phyloP scores from a whole-genome alignment of 2,888 invertebrate genomes.

The Osedax frankpressi region DNA sequence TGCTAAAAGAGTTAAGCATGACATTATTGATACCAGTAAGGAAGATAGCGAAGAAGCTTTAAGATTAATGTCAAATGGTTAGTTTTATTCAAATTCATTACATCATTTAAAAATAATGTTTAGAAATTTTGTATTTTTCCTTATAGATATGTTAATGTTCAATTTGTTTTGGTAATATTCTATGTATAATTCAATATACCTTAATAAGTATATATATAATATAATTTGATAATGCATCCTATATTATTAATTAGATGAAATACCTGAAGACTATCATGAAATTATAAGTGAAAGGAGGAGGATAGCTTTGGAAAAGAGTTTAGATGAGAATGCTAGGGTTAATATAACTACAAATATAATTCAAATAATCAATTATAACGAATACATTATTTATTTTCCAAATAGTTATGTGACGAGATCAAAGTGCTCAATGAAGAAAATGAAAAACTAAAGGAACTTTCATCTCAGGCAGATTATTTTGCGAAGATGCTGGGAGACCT shows the following conservation, averaged over 20 bases:
- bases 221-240: background rate
- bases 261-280: background rate
- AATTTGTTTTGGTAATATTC: too few relatives aligned
- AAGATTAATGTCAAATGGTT: background rate
- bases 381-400: background rate
- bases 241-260: background rate
- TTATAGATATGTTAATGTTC: too few relatives aligned
- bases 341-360: background rate
- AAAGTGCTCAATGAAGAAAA: background rate
- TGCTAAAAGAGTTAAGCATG: background rate
- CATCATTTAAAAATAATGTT: background rate
- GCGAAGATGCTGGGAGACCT: background rate
- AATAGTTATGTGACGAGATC: background rate
- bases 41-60: background rate
- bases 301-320: background rate
- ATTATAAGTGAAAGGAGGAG: background rate
- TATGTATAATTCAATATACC: background rate
- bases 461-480: background rate
- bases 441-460: background rate
- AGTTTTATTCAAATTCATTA: background rate
- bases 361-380: too few relatives aligned
- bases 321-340: background rate
- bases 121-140: background rate
- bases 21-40: background rate
- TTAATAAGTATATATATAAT: background rate